A percentile compares a stretch with the other conserved stretches of the same genome.
These are phyloP conservation scores for Theristicus caerulescens DNA, from an alignment of 2,113 vertebrate species.

Conservation along the genomic window DNA sequence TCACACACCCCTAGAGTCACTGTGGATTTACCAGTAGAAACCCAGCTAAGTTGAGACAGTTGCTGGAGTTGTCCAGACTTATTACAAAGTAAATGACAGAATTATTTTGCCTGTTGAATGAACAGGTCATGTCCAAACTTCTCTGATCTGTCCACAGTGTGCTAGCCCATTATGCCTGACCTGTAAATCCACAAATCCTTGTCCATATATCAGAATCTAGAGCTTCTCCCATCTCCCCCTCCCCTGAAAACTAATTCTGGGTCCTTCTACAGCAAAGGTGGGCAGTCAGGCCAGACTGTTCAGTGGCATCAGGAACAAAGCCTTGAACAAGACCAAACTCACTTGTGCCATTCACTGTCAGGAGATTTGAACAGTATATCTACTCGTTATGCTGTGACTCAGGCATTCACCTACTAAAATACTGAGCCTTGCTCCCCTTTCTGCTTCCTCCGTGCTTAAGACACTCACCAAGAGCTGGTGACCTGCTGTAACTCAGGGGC, in stretches of 20 bases:
- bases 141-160: background rate
- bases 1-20: background rate
- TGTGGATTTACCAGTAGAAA: background rate
- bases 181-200: background rate
- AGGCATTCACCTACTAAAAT: background rate
- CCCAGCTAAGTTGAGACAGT: background rate
- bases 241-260: background rate
- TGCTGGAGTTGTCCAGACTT: background rate
- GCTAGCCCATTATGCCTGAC: background rate
- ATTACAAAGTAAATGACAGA: background rate
- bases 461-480: background rate
- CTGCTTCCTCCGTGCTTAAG: background rate
- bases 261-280: background rate
- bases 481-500: background rate
- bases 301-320: background rate
- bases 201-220: background rate
- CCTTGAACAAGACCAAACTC: background rate
- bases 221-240: background rate
- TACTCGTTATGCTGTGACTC: fast-evolving
- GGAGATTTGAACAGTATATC: background rate
- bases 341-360: background rate
- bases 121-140: background rate
- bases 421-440: background rate
- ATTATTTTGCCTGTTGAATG: background rate
- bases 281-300: background rate